Evolutionary conservation across 2,888 invertebrate species (phyloP).

Genomic region (Zygaena filipendulae): DNA sequence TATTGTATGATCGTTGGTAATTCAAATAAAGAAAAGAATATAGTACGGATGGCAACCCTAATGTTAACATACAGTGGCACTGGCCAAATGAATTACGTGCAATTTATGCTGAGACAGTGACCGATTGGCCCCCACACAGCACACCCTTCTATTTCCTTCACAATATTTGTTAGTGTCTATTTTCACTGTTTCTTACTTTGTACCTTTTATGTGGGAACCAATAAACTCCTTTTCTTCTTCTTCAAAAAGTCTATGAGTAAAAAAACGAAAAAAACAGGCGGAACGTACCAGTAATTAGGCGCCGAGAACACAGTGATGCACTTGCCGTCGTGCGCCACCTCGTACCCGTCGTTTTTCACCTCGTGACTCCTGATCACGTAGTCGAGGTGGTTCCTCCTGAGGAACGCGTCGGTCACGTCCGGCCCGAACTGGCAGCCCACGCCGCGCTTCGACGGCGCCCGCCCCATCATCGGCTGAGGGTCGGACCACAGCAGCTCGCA

Average conservation of each 20-base stretch:
- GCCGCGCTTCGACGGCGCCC: constrained; percentile 95
- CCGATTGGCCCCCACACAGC: too few relatives aligned
- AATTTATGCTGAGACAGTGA: too few relatives aligned
- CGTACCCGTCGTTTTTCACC: constrained; percentile 96
- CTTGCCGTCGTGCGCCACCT: constrained; percentile 92
- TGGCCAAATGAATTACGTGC: too few relatives aligned
- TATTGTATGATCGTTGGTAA: too few relatives aligned
- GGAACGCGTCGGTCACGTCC: constrained; percentile 91
- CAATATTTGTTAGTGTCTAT: too few relatives aligned
- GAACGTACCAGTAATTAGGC: constrained; percentile 95
- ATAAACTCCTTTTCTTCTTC: neutral
- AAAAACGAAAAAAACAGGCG: constrained; percentile 1
- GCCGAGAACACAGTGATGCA: constrained; percentile 99
- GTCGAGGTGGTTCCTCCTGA: constrained; percentile 85
- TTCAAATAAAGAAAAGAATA: too few relatives aligned
- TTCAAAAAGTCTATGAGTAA: constrained; percentile 1
- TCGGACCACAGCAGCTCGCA: constrained; percentile 99
- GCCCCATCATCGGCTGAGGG: constrained; percentile 89
- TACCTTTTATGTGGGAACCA: too few relatives aligned
- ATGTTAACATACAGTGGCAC: too few relatives aligned
- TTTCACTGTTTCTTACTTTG: constrained; percentile 4
- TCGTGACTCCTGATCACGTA: constrained; percentile 98
- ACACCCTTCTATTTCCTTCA: too few relatives aligned
- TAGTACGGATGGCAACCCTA: too few relatives aligned
- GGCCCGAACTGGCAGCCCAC: constrained; percentile 99